Conservation (phyloP, 2,888 invertebrate genomes). For the Phyllotreta cruciferae region DNA sequence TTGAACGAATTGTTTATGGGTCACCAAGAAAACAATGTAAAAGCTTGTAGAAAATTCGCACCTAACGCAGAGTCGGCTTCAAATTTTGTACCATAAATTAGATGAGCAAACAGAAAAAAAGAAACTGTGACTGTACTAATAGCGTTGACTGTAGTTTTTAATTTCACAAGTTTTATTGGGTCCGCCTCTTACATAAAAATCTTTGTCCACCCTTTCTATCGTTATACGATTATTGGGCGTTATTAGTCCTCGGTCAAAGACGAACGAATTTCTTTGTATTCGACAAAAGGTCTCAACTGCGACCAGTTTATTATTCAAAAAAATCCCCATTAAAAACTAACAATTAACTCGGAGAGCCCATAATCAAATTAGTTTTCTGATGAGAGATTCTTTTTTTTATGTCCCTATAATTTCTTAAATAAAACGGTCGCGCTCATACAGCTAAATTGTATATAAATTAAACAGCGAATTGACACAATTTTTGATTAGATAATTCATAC, state of each 20-base stretch:
- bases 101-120: background rate
- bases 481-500: too few species aligned
- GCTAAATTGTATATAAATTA: too few species aligned
- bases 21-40: background rate
- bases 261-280: constrained; percentile 29
- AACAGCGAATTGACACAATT: too few species aligned
- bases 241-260: constrained; percentile 29
- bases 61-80: too few species aligned
- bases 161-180: constrained; percentile 27
- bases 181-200: constrained; percentile 29
- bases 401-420: constrained; percentile 5
- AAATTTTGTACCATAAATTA: too few species aligned
- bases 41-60: too few species aligned
- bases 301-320: constrained; percentile 28
- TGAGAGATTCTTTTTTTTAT: constrained; percentile 9
- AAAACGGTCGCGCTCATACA: too few species aligned
- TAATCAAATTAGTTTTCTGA: constrained; percentile 29
- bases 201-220: constrained; percentile 30
- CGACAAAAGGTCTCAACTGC: constrained; percentile 23
- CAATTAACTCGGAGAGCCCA: constrained; percentile 22
- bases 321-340: constrained; percentile 24
- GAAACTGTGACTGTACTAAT: constrained; percentile 18
- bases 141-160: constrained; percentile 11
- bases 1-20: constrained; percentile 6
- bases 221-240: constrained; percentile 32